phyloP scores from a whole-genome alignment of 2,113 vertebrate genomes.

The Oncorhynchus nerka region DNA sequence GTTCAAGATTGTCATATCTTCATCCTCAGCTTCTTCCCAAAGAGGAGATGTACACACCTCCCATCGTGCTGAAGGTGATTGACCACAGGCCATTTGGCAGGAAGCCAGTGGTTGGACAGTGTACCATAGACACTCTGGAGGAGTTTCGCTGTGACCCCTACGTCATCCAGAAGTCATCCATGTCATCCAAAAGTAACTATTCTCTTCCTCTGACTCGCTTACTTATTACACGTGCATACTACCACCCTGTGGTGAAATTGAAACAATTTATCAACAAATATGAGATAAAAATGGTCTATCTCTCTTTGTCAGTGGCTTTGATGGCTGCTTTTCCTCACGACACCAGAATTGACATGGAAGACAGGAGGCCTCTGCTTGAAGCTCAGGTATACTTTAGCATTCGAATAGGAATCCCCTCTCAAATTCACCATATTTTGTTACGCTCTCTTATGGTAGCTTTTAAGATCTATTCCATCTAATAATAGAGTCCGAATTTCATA shows the following conservation, averaged over 20 bases:
- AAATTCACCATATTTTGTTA: background rate
- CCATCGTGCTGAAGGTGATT: constrained; percentile 93
- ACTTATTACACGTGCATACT: background rate
- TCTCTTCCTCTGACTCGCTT: background rate
- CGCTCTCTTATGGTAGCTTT: background rate
- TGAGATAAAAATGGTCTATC: background rate
- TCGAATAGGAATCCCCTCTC: background rate
- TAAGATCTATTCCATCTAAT: background rate
- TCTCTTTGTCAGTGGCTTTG: constrained; percentile 74
- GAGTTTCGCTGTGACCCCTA: constrained; percentile 91
- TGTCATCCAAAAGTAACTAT: constrained; percentile 79
- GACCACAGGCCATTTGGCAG: constrained; percentile 95
- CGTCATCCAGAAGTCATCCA: constrained; percentile 82
- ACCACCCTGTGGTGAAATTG: background rate
- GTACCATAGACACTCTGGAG: constrained; percentile 86
- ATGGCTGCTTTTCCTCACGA: constrained; percentile 73
- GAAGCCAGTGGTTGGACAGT: constrained; percentile 94
- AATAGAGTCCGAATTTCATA: constrained; percentile 17
- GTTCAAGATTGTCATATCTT: background rate
- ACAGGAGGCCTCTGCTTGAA: constrained; percentile 82
- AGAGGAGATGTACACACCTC: constrained; percentile 92
- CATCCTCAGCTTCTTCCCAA: constrained; percentile 86
- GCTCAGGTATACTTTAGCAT: constrained; percentile 77
- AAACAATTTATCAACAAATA: background rate
- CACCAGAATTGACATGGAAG: constrained; percentile 85